Percentiles rank a stretch among this genome's conserved stretches.
These are phyloP conservation scores for Petromus typicus DNA, from an alignment of 2,113 vertebrate genomes.

Conservation along the genomic window DNA sequence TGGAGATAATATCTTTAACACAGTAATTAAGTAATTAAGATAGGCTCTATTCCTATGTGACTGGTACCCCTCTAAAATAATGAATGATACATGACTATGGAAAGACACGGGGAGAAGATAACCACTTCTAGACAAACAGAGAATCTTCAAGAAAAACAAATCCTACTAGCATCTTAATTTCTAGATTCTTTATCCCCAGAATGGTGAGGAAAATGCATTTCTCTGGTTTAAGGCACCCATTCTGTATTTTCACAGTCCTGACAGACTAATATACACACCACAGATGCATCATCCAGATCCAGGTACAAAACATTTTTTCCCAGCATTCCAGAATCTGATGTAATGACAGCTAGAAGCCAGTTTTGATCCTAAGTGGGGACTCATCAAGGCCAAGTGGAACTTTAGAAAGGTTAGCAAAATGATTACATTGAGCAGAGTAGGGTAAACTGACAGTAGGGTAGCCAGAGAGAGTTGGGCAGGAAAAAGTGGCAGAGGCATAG, in stretches of 20 bases:
- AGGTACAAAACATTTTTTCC: neutral
- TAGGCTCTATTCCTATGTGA: neutral
- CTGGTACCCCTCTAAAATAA: neutral
- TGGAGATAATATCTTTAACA: neutral
- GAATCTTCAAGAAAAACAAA: neutral
- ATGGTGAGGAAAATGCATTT: neutral
- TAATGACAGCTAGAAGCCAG: neutral
- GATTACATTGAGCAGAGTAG: neutral
- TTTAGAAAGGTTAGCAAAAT: neutral
- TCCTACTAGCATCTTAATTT: neutral
- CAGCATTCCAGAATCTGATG: neutral
- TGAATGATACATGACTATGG: neutral
- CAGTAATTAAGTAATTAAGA: neutral
- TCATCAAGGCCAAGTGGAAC: neutral
- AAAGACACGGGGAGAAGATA: neutral
- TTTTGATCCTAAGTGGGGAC: neutral
- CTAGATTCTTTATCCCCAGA: neutral
- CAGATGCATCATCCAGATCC: neutral
- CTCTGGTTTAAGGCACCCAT: neutral
- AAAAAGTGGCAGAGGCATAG: neutral
- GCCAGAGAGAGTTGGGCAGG: neutral
- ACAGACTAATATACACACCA: neutral
- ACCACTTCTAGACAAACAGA: neutral
- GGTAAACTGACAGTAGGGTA: neutral
- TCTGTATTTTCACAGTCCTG: neutral